Evolutionary conservation across 92 coral and sea anemone species (phyloP), one percentile per base, ranked within the genome.

Genomic region (Paragorgia papillata): DNA sequence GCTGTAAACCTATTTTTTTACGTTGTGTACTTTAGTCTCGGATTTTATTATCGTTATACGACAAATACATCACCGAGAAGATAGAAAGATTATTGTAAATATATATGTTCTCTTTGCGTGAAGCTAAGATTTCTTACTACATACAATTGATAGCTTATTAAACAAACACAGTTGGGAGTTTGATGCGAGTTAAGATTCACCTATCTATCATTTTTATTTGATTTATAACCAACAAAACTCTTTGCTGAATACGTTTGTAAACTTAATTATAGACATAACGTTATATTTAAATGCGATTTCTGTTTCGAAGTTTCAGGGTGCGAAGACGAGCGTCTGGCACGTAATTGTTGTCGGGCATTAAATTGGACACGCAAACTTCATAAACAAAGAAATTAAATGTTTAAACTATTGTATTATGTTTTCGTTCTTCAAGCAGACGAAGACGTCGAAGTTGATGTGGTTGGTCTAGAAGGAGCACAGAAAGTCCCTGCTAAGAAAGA

Each of bases 361-460:
- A 49, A 75, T 26, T 22, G 43, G 53, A 46, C 53, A 46, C 15
- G 2, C n/a, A 2, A 7, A 46, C n/a, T 7, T 4, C 12, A 37
- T 4, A 46, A 46, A 7, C 12, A 64, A 19, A 35, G 26, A 19
- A 78, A 51, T 58, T 81, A 33, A 69, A 74, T 74, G 49, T 69
- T 77, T 6, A 46, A 46, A 46, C 12, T 37, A 4, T 46, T 46
- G 53, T 46, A 46, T 7, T 15, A 15, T n/a, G 12, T 7, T 46
- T 15, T 7, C 53, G 15, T 63, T 80, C 86, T 74, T 69, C 57
- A 75, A 86, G 89, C 85, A 92, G 97, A 92, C 67, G 99, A 95
- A 88, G 97, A 93, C 73, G 97, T 91, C 20, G 98, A 92, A 80
- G 92, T 92, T 15, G 97, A 95, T 57, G 99, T 95, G 24, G 99